Evolutionary conservation across 2,888 invertebrate genomes (phyloP), one percentile per base, ranked within the genome.

Genomic region (Lysandra coridon): DNA sequence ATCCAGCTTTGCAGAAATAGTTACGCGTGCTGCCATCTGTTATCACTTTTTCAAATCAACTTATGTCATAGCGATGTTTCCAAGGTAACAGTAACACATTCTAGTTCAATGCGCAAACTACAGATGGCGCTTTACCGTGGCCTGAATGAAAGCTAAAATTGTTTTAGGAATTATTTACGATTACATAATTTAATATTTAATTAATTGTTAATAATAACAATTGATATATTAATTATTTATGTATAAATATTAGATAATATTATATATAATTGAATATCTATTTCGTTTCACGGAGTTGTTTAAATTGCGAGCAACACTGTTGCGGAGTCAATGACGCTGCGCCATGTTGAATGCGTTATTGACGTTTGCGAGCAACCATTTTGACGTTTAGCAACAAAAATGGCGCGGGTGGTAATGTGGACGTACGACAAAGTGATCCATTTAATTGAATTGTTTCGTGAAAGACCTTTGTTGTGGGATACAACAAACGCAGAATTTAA

Each of bases 301-400:
- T 57, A 57, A 33, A 12, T 69, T 33, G 69, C 69, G 33, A 30
- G 69, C 69, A 69, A 69, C 69, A 69, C 69, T 69, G 69, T 69
- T 69, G 69, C 69, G 33, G 69, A 64, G 64, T 23, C 12, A 12
- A 69, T 69, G 69, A 69, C 69, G 69, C 33, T 30, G 69, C 69
- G 69, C 69, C 69, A 69, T 69, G 69, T 69, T 69, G 33, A 69
- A 69, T 3, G 0, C 12, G 5, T 4, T 69, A 33, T 5, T 69
- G 69, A 33, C 69, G 33, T 69, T 37, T 69, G 69, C 69, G 23
- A 17, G 69, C 69, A 69, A 69, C 69, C 69, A 69, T 69, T 69
- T 69, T 69, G 33, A 37, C 64, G 33, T 69, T 33, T 33, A 1
- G 69, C 69, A 69, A 69, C 69, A 69, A 33, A 69, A 69, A 69